Evolutionary conservation across 1,140 invertebrate species (phyloP).

Genomic region (Adoxophyes honmai): DNA sequence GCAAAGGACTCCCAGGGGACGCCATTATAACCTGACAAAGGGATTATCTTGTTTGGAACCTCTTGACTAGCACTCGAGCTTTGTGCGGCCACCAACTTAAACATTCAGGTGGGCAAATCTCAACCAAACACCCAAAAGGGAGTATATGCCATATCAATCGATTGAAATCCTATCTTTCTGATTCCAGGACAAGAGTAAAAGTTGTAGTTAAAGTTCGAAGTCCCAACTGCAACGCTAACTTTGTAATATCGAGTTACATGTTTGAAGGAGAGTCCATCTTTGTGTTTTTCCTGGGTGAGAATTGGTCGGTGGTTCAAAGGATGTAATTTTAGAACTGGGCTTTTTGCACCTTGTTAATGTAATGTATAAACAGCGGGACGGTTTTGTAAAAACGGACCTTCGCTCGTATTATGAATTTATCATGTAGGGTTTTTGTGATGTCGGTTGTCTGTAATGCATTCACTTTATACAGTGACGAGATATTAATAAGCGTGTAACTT

Average conservation of each 20-base stretch:
- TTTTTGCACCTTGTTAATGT: constrained; percentile 41
- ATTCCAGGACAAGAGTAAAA: too few relatives aligned
- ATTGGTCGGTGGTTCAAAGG: constrained; percentile 43
- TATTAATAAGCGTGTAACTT: too few relatives aligned
- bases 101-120: constrained; percentile 6
- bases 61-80: constrained; percentile 69
- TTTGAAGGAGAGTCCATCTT: constrained; percentile 68
- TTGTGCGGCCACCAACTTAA: constrained; percentile 32
- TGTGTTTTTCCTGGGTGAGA: constrained; percentile 56
- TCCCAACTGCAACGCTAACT: constrained; percentile 59
- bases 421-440: constrained; percentile 3
- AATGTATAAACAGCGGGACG: constrained; percentile 24
- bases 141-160: background rate
- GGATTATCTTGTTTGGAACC: constrained; percentile 76
- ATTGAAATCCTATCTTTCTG: too few relatives aligned
- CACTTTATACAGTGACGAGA: too few relatives aligned
- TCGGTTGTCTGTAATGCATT: background rate
- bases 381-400: constrained; percentile 3
- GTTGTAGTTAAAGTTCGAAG: too few relatives aligned
- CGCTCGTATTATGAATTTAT: constrained; percentile 14
- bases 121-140: background rate
- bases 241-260: constrained; percentile 46
- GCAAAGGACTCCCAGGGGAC: constrained; percentile 57
- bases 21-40: constrained; percentile 75
- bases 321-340: constrained; percentile 34